These are phyloP conservation scores for Rhagonycha fulva DNA, from an alignment of 2,888 invertebrate genomes.

Conservation along the genomic window DNA sequence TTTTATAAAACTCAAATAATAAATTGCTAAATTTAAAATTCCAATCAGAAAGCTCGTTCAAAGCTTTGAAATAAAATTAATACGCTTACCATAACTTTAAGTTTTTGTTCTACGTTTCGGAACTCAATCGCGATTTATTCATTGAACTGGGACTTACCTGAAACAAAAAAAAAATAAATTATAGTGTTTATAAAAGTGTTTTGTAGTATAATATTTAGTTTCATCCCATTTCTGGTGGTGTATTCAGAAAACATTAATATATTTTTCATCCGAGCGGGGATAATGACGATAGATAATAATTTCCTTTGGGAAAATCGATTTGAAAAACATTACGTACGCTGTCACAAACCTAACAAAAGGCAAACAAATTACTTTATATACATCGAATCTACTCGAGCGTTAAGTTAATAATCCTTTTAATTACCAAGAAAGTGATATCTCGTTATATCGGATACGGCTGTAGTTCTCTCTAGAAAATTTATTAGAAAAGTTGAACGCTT, in stretches of 20 bases:
- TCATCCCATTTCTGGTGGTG: not conserved
- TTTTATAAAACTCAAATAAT: not conserved
- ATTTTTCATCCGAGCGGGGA: not conserved
- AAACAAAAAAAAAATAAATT: not conserved
- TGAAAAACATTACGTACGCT: not conserved
- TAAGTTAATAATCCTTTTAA: not conserved
- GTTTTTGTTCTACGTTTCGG: not conserved
- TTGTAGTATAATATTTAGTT: not conserved
- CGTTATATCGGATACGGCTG: not conserved
- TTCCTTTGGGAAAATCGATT: not conserved
- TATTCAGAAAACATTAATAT: not conserved
- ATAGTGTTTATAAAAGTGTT: not conserved
- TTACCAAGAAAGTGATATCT: not conserved
- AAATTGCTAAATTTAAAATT: not conserved
- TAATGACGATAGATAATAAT: not conserved
- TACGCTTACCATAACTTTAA: not conserved
- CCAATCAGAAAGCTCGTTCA: not conserved
- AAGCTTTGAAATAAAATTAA: not conserved
- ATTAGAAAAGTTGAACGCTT: not conserved
- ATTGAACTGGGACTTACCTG: not conserved
- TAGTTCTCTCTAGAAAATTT: not conserved
- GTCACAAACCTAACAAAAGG: not conserved
- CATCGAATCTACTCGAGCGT: not conserved
- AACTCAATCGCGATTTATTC: not conserved
- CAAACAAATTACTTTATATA: not conserved